phyloP scores from a whole-genome alignment of 2,797 vertebrate species.

The Chaetophractus vellerosus region DNA sequence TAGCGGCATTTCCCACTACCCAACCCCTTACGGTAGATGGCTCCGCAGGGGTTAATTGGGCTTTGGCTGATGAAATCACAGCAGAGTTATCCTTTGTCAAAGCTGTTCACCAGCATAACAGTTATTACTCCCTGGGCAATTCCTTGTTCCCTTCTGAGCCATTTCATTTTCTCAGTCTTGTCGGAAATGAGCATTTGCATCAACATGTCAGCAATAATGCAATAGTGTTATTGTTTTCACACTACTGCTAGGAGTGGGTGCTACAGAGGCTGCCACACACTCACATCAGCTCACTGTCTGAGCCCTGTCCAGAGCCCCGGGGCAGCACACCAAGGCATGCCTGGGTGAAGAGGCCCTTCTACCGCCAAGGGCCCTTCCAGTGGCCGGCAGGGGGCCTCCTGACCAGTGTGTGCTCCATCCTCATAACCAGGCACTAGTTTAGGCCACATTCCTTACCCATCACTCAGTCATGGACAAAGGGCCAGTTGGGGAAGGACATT shows the following conservation, averaged over 20 bases:
- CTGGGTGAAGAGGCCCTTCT: background rate
- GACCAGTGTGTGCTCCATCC: too few relatives aligned
- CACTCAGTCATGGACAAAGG: background rate
- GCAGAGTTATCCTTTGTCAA: slow-evolving; percentile 69
- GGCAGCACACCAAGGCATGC: background rate
- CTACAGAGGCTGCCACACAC: background rate
- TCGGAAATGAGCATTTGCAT: slow-evolving; percentile 79
- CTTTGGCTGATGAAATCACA: slow-evolving; percentile 77
- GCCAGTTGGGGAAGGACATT: background rate
- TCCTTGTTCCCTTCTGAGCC: slow-evolving; percentile 70
- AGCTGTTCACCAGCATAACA: slow-evolving; percentile 70
- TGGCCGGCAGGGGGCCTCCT: background rate
- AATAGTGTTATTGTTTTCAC: slow-evolving; percentile 68
- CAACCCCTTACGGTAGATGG: background rate
- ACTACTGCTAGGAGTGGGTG: background rate
- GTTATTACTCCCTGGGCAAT: slow-evolving; percentile 71
- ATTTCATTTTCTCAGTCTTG: slow-evolving; percentile 77
- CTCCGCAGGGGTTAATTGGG: slow-evolving; percentile 71
- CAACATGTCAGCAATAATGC: slow-evolving; percentile 40
- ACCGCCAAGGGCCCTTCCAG: background rate
- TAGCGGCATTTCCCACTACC: background rate
- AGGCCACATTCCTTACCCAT: background rate
- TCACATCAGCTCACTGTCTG: fast-evolving
- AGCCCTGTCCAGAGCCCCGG: background rate
- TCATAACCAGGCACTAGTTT: background rate